Percentiles rank a stretch among this genome's conserved stretches.
Conservation (phyloP, 1,140 invertebrate genomes). For the Drepana arcuata region DNA sequence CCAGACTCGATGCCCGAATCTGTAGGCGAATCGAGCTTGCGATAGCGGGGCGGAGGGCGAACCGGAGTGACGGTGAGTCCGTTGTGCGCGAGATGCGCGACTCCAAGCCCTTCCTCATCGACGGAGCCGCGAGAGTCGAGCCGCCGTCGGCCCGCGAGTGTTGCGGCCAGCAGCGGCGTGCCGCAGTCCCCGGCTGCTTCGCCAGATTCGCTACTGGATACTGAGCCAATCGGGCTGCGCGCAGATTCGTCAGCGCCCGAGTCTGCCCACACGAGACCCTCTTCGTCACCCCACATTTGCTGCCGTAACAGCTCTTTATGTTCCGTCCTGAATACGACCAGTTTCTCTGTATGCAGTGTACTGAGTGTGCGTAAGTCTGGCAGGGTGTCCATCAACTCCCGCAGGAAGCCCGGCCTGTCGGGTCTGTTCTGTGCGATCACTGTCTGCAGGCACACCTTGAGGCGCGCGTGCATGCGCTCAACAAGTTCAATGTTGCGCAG, state of each 20-base stretch:
- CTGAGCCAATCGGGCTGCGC: slow-evolving; percentile 87
- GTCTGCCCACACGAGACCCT: slow-evolving; percentile 80
- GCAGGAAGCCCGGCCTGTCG: slow-evolving; percentile 83
- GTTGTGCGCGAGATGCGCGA: slow-evolving; percentile 77
- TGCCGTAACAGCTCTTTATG: slow-evolving; percentile 86
- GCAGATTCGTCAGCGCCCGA: slow-evolving; percentile 84
- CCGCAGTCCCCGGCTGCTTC: slow-evolving; percentile 77
- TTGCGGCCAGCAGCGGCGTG: slow-evolving; percentile 84
- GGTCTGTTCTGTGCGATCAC: slow-evolving; percentile 90
- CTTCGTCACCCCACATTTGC: slow-evolving; percentile 77
- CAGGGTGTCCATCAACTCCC: slow-evolving; percentile 93
- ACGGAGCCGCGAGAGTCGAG: slow-evolving; percentile 82
- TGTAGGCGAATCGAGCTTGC: slow-evolving; percentile 90
- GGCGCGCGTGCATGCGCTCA: slow-evolving; percentile 91
- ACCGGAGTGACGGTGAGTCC: slow-evolving; percentile 78
- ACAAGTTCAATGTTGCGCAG: slow-evolving; percentile 93
- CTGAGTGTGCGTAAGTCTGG: slow-evolving; percentile 95
- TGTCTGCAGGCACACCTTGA: slow-evolving; percentile 89
- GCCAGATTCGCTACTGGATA: slow-evolving; percentile 86
- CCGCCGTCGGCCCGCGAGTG: slow-evolving; percentile 81
- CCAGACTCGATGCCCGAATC: slow-evolving; percentile 94
- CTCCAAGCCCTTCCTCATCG: slow-evolving; percentile 81
- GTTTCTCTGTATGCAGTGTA: slow-evolving; percentile 95
- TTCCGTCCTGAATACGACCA: slow-evolving; percentile 92
- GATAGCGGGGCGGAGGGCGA: slow-evolving; percentile 75